Evolutionary conservation across 2,888 invertebrate genomes (phyloP).

Genomic region (Andricus curvator): DNA sequence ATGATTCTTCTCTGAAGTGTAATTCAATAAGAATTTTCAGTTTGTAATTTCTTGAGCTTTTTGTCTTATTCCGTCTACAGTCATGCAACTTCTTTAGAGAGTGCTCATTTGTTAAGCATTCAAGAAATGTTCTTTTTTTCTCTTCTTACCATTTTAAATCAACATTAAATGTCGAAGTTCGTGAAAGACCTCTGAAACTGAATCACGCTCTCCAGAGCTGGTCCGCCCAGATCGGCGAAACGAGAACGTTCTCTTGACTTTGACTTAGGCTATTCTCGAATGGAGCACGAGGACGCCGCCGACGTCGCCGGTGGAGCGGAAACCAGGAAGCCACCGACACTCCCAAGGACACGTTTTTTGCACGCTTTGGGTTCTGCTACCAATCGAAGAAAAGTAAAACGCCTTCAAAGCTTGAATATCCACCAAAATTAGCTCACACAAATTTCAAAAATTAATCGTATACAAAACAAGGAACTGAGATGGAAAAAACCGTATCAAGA

Average conservation of each 20-base stretch:
- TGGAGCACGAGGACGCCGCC: constrained; percentile 63
- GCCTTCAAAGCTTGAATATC: background rate
- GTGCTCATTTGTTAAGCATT: too few relatives aligned
- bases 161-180: background rate
- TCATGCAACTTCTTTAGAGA: background rate
- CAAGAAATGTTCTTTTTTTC: too few relatives aligned
- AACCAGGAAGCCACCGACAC: constrained; percentile 67
- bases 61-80: background rate
- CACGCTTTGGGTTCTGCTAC: constrained; percentile 39
- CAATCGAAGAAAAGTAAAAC: background rate
- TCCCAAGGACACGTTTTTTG: constrained; percentile 49
- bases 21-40: constrained; percentile 42
- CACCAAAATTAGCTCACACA: background rate
- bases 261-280: constrained; percentile 66
- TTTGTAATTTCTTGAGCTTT: background rate
- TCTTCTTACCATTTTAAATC: background rate
- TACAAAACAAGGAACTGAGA: too few relatives aligned
- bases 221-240: background rate
- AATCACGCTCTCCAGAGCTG: background rate
- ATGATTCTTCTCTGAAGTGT: constrained; percentile 41
- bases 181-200: constrained; percentile 1
- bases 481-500: too few relatives aligned
- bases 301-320: constrained; percentile 64
- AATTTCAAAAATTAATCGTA: background rate
- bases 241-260: constrained; percentile 70